These are phyloP conservation scores for Antennarius striatus DNA, from an alignment of 2,113 vertebrate species.

Conservation along the genomic window DNA sequence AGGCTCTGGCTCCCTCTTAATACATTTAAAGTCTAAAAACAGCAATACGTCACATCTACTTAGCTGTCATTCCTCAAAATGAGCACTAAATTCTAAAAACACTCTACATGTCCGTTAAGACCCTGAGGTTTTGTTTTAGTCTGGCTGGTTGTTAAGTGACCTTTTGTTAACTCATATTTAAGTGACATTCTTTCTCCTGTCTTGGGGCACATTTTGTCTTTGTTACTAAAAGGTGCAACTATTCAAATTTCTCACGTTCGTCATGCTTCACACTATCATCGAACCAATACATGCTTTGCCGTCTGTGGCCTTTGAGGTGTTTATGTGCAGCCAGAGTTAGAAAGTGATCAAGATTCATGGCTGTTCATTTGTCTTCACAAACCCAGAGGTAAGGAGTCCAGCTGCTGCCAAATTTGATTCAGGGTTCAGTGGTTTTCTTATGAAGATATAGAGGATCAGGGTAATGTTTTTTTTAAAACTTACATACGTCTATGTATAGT, in stretches of 20 bases:
- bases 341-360: conserved; percentile 69
- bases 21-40: conserved; percentile 71
- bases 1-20: conserved; percentile 58
- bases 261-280: conserved; percentile 56
- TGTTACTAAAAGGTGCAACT: conserved; percentile 54
- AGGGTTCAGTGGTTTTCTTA: conserved; percentile 50
- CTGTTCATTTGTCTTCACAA: conserved; percentile 61
- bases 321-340: conserved; percentile 53
- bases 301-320: conserved; percentile 50
- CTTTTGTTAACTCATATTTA: conserved; percentile 69
- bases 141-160: conserved; percentile 63
- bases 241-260: conserved; percentile 61
- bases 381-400: conserved; percentile 40
- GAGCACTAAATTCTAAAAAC: conserved; percentile 44
- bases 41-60: conserved; percentile 70
- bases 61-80: conserved; percentile 61
- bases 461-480: not conserved
- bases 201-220: conserved; percentile 63
- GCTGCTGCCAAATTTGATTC: conserved; percentile 50
- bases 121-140: conserved; percentile 46
- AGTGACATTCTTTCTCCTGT: conserved; percentile 62
- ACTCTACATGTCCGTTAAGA: conserved; percentile 24
- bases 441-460: conserved; percentile 58
- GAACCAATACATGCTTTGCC: conserved; percentile 36
- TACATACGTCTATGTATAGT: not conserved